Evolutionary conservation across 2,888 invertebrate genomes (phyloP).

Genomic region (Synanthedon vespiformis): DNA sequence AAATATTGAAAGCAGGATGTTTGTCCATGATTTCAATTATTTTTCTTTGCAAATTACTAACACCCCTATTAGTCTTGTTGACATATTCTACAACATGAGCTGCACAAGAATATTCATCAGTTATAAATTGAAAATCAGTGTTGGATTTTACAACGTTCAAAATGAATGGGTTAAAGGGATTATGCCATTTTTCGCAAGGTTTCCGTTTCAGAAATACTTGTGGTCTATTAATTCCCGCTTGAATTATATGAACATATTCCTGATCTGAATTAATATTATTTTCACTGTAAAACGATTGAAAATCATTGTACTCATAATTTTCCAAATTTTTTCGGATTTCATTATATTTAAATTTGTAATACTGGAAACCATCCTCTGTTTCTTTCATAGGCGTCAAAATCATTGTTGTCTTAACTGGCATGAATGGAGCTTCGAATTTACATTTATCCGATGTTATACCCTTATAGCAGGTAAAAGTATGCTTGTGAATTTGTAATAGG

Average conservation of each 20-base stretch:
- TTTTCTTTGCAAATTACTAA: slow-evolving; percentile 27
- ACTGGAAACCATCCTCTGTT: slow-evolving; percentile 13
- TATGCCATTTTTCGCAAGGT: slow-evolving; percentile 33
- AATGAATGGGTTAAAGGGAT: slow-evolving; percentile 37
- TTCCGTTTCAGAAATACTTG: slow-evolving; percentile 24
- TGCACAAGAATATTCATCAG: slow-evolving; percentile 42
- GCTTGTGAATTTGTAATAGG: slow-evolving; percentile 19
- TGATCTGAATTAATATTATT: slow-evolving; percentile 20
- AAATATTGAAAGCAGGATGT: slow-evolving; percentile 17
- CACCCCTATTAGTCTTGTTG: slow-evolving; percentile 31
- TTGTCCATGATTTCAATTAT: slow-evolving; percentile 22
- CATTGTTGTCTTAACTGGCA: slow-evolving; percentile 16
- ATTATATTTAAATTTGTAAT: slow-evolving; percentile 13
- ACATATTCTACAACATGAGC: slow-evolving; percentile 39
- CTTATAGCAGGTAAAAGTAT: slow-evolving; percentile 23
- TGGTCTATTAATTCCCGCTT: slow-evolving; percentile 28
- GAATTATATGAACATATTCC: slow-evolving; percentile 16
- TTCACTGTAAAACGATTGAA: slow-evolving; percentile 18
- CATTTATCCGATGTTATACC: slow-evolving; percentile 17
- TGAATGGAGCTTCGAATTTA: slow-evolving; percentile 25
- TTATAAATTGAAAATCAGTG: slow-evolving; percentile 34
- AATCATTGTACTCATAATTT: slow-evolving; percentile 16
- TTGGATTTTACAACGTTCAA: slow-evolving; percentile 25
- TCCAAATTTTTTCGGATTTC: slow-evolving; percentile 17
- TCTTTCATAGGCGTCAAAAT: slow-evolving; percentile 20